Conservation (phyloP, 2,113 vertebrate genomes). For the Leiothrix lutea region DNA sequence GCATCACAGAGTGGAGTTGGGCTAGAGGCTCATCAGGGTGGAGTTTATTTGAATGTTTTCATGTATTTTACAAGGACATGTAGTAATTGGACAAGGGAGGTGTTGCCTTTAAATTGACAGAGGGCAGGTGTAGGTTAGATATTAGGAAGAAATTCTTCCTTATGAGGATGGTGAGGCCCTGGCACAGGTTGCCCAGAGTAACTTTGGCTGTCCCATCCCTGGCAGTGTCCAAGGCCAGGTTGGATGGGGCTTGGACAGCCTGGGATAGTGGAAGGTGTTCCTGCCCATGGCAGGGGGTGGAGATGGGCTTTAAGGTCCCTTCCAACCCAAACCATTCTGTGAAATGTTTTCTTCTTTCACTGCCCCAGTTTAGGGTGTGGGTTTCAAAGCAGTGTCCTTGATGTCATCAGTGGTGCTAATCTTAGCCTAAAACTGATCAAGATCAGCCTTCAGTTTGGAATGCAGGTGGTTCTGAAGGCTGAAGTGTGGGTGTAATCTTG, state of each 20-base stretch:
- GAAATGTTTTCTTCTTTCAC: not conserved
- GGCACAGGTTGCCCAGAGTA: not conserved
- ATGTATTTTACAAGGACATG: not conserved
- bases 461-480: not conserved
- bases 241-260: not conserved
- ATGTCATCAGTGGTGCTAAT: not conserved
- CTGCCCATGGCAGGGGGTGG: not conserved
- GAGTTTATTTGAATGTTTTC: not conserved
- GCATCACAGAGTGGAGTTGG: not conserved
- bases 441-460: not conserved
- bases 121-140: not conserved
- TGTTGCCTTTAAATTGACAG: not conserved
- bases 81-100: not conserved
- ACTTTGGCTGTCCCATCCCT: not conserved
- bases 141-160: not conserved
- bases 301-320: not conserved
- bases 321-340: not conserved
- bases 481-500: not conserved
- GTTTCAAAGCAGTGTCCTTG: not conserved
- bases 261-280: not conserved
- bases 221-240: not conserved
- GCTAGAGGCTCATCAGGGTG: not conserved
- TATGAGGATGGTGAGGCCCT: rapidly evolving
- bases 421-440: not conserved
- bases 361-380: not conserved